These are phyloP conservation scores for Epiperipatus broadwayi DNA, from an alignment of 2,888 invertebrate genomes.

Conservation along the genomic window DNA sequence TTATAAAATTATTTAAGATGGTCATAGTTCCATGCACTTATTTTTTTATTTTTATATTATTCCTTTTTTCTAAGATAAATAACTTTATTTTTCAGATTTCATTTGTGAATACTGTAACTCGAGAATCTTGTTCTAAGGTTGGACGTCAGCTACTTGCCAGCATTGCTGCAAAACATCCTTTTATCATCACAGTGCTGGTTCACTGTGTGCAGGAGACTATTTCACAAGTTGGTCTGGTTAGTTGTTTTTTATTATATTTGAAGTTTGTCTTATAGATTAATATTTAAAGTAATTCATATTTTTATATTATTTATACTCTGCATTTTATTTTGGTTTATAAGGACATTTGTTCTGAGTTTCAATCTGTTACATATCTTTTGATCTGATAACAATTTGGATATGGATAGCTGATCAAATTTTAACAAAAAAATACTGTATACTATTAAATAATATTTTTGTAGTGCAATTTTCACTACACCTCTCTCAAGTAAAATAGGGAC, in stretches of 20 bases:
- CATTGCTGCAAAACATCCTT: constrained; percentile 46
- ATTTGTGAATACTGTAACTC: constrained; percentile 45
- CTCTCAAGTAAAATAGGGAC: too few relatives aligned
- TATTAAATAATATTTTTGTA: too few relatives aligned
- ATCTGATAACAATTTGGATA: too few relatives aligned
- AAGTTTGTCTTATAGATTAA: not conserved
- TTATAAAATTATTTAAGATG: too few relatives aligned
- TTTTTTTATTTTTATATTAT: not conserved
- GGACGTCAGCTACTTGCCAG: constrained; percentile 49
- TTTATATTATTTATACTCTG: too few relatives aligned
- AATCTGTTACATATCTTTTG: too few relatives aligned
- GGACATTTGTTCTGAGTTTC: too few relatives aligned
- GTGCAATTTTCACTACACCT: too few relatives aligned
- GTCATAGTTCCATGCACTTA: not conserved
- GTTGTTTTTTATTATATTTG: constrained; percentile 15
- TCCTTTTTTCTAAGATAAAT: not conserved
- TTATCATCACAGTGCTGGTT: constrained; percentile 45
- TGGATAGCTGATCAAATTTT: too few relatives aligned
- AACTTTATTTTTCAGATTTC: constrained; percentile 42
- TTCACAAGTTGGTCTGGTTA: constrained; percentile 37
- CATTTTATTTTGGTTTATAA: too few relatives aligned
- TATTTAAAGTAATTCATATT: too few relatives aligned
- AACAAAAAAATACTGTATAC: too few relatives aligned
- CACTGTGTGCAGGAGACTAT: constrained; percentile 36
- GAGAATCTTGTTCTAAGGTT: constrained; percentile 52